Evolutionary conservation across 2,888 invertebrate species (phyloP).

Genomic region (Agrypnus murinus): DNA sequence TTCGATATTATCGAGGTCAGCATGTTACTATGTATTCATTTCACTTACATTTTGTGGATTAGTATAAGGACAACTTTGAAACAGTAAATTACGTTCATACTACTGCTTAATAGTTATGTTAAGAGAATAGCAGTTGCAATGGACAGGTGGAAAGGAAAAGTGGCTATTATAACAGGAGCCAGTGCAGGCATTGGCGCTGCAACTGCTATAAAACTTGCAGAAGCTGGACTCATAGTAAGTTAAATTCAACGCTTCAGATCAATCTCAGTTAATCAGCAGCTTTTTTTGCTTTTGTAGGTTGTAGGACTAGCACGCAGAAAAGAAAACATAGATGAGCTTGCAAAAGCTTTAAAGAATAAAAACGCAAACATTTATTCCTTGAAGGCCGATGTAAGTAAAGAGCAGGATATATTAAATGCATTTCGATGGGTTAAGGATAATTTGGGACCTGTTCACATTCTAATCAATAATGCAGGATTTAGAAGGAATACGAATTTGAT

Average conservation of each 20-base stretch:
- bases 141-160: conserved; percentile 7
- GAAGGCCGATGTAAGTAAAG: conserved; percentile 24
- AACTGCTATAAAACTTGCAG: not conserved
- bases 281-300: conserved; percentile 1
- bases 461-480: conserved; percentile 44
- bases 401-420: conserved; percentile 29
- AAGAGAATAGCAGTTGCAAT: not conserved
- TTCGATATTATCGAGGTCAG: too few relatives aligned
- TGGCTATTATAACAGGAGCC: conserved; percentile 2
- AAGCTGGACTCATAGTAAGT: conserved; percentile 1
- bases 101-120: too few relatives aligned
- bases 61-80: too few relatives aligned
- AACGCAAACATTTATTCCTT: conserved; percentile 26
- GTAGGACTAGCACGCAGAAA: conserved; percentile 27
- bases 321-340: conserved; percentile 30
- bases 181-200: conserved; percentile 16
- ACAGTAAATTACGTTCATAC: too few relatives aligned
- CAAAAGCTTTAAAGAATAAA: conserved; percentile 4
- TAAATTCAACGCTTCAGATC: too few relatives aligned
- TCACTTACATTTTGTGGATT: too few relatives aligned
- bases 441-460: conserved; percentile 28
- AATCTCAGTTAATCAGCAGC: not conserved
- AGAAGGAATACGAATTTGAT: conserved; percentile 29
- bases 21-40: too few relatives aligned
- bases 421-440: conserved; percentile 32